phyloP scores from a whole-genome alignment of 2,113 vertebrate genomes.

The Brachypteracias leptosomus region DNA sequence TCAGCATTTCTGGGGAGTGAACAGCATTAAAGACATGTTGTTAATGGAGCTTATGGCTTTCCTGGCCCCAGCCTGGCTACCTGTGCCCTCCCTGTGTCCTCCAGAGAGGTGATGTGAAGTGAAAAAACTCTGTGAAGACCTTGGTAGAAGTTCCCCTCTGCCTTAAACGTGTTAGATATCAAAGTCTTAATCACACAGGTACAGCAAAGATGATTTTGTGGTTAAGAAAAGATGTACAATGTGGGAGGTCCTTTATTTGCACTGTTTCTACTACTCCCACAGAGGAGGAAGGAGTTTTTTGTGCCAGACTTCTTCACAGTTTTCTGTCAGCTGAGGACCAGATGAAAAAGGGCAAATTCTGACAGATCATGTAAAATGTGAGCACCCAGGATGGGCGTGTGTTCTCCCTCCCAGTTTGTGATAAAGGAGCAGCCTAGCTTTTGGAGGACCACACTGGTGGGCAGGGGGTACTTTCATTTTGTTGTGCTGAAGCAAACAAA shows the following conservation, averaged over 20 bases:
- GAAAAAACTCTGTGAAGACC: neutral
- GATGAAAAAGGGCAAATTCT: neutral
- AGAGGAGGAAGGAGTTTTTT: neutral
- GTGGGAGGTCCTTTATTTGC: neutral
- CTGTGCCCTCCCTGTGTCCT: neutral
- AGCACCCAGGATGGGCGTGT: fast-evolving
- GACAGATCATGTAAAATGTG: neutral
- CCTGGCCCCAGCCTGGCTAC: neutral
- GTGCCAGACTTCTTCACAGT: neutral
- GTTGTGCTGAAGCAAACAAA: neutral
- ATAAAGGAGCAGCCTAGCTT: neutral
- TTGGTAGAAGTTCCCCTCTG: neutral
- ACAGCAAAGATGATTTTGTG: neutral
- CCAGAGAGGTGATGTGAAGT: fast-evolving
- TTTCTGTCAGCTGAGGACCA: neutral
- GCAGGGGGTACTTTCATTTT: neutral
- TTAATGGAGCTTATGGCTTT: neutral
- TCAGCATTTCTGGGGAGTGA: neutral
- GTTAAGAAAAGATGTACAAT: neutral
- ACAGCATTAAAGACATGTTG: neutral
- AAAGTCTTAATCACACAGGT: neutral
- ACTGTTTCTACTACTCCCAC: neutral
- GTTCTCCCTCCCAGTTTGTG: neutral
- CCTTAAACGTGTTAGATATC: neutral
- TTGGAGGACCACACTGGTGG: neutral